A percentile compares a stretch with the other conserved stretches of the same genome.
Conservation (phyloP, 2,797 vertebrate species). For the Karalla daura region DNA sequence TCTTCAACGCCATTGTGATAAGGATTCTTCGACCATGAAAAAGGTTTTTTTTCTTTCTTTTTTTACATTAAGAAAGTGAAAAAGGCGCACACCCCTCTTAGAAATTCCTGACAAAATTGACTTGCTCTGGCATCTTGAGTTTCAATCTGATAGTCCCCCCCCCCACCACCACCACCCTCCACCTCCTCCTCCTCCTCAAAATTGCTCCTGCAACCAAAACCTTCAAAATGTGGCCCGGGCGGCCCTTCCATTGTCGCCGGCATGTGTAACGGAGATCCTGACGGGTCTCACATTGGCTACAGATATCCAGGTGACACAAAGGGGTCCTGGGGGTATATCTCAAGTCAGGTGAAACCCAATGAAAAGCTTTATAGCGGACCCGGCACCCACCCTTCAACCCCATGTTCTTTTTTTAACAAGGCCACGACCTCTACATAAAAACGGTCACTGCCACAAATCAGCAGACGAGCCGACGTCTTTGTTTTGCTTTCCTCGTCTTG, state of each 20-base stretch:
- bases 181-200: too few relatives aligned
- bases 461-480: not conserved
- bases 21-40: slow-evolving; percentile 50
- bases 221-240: slow-evolving; percentile 60
- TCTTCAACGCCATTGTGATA: slow-evolving; percentile 50
- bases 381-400: slow-evolving; percentile 48
- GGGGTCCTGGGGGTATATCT: slow-evolving; percentile 53
- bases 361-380: slow-evolving; percentile 54
- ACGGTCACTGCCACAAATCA: slow-evolving; percentile 35
- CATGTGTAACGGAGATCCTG: slow-evolving; percentile 67
- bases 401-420: slow-evolving; percentile 37
- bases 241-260: slow-evolving; percentile 58
- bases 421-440: slow-evolving; percentile 47
- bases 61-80: slow-evolving; percentile 56
- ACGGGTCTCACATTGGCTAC: slow-evolving; percentile 50
- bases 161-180: too few relatives aligned
- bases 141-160: slow-evolving; percentile 85
- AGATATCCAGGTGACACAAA: slow-evolving; percentile 60
- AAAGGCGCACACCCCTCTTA: slow-evolving; percentile 55
- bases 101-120: slow-evolving; percentile 77
- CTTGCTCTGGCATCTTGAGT: slow-evolving; percentile 71
- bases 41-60: slow-evolving; percentile 32
- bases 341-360: slow-evolving; percentile 47
- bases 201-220: slow-evolving; percentile 76
- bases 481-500: slow-evolving; percentile 1